Evolutionary conservation across 2,113 vertebrate genomes (phyloP), one percentile per base, ranked within the genome.

Genomic region (Dicaeum eximium): DNA sequence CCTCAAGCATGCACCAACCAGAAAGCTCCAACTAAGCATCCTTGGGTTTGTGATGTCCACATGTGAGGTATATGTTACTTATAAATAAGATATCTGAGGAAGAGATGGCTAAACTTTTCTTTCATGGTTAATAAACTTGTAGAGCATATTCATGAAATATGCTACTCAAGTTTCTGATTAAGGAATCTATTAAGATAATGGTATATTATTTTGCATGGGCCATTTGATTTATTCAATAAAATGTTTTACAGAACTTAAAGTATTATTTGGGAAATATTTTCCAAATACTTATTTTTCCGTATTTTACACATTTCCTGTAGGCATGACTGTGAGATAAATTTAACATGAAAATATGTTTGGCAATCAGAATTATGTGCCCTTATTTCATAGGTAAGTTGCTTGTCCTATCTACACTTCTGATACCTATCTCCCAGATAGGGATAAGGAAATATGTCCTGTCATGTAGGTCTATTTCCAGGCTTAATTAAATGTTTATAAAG

Each of bases 401-500:
- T 86, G 13, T 45, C 42, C 18, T 69, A 82, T 62, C 70, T 91
- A 22, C 8, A 50, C 6, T 56, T 91, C 35, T 75, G 57, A 92
- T 83, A 40, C 11, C 16, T 93, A 30, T 82, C 71, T 93, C 22
- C 27, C 20, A 58, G 25, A 45, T 19, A 67, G 11, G 56, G 16
- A 83, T 58, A 88, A 87, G 54, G 45, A 95, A 81, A 61, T 82
- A 53, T 9, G 28, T 45, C n/a, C 66, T 79, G 20, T 72, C 21
- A 24, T 33, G n/a, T 56, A 85, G 16, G 42, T 80, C 18, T 51
- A 33, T 73, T 88, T 92, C 67, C 62, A 92, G 18, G 25, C 23
- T 95, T 95, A 90, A 94, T 95, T 94, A 90, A 94, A 83, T 66
- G 51, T 83, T 93, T 88, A 66, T 56, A 83, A 93, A 86, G 7